Evolutionary conservation across 1,140 invertebrate genomes (phyloP).

Genomic region (Portunus trituberculatus): DNA sequence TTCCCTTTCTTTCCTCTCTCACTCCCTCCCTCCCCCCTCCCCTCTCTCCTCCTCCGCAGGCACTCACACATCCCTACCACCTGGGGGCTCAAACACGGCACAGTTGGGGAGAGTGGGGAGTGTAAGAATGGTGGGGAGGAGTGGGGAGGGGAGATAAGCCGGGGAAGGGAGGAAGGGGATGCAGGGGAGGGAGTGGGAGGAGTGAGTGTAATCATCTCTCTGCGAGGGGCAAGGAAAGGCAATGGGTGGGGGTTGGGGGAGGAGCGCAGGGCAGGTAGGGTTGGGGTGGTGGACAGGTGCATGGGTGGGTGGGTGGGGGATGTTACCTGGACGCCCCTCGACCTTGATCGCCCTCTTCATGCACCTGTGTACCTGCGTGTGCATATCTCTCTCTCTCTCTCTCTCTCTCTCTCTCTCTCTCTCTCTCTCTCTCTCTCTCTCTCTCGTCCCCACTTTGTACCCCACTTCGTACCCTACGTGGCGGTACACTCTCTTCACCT

Average conservation of each 20-base stretch:
- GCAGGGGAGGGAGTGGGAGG: background rate
- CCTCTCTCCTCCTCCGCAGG: background rate
- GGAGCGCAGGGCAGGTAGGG: too few species aligned
- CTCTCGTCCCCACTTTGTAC: background rate
- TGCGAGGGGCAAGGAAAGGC: too few species aligned
- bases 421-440: constrained; percentile 18
- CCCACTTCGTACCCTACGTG: background rate
- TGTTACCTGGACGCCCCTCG: background rate
- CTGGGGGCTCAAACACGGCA: too few species aligned
- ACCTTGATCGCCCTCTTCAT: background rate
- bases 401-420: constrained; percentile 11
- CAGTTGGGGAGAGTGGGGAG: background rate
- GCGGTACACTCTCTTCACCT: background rate
- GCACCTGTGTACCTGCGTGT: background rate
- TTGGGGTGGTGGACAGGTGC: background rate
- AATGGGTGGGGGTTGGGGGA: too few species aligned
- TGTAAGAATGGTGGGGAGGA: too few species aligned
- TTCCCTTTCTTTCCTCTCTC: background rate
- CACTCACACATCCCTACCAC: too few species aligned
- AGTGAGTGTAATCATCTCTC: background rate
- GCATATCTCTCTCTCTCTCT: too few species aligned
- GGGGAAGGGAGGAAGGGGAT: background rate
- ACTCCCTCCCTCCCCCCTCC: background rate
- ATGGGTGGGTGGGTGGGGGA: background rate
- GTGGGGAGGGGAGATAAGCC: background rate